Conservation (phyloP, 2,888 invertebrate genomes). For the Lasioglossum morio region DNA sequence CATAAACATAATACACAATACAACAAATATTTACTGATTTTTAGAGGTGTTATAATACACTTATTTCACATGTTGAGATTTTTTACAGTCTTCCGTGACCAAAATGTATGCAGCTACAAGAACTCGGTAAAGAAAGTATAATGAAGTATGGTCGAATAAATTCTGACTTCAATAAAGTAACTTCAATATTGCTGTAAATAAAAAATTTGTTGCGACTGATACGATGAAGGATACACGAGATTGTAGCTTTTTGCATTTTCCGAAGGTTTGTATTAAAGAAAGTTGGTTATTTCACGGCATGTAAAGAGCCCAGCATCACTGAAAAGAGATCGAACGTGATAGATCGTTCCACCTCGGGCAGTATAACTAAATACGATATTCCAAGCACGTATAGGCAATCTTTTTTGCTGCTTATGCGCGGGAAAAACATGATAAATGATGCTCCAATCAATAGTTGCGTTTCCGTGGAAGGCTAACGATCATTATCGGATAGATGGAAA, state of each 20-base stretch:
- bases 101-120: no score
- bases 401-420: slow-evolving; percentile 52
- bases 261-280: slow-evolving; percentile 35
- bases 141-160: not conserved
- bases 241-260: not conserved
- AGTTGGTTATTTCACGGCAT: slow-evolving; percentile 56
- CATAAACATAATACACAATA: not conserved
- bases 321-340: slow-evolving; percentile 60
- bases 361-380: slow-evolving; percentile 69
- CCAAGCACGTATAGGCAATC: slow-evolving; percentile 65
- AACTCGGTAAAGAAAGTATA: not conserved
- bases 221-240: not conserved
- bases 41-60: no score
- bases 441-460: slow-evolving; percentile 66
- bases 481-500: slow-evolving; percentile 41
- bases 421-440: slow-evolving; percentile 67
- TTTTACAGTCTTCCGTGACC: not conserved
- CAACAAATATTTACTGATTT: not conserved
- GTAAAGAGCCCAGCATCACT: slow-evolving; percentile 27
- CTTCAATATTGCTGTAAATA: not conserved
- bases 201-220: not conserved
- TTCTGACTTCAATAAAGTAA: not conserved
- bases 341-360: slow-evolving; percentile 53
- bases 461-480: slow-evolving; percentile 46
- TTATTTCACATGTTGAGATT: not conserved